Conservation (phyloP, 2,113 vertebrate species). For the Thamnophis sirtalis region DNA sequence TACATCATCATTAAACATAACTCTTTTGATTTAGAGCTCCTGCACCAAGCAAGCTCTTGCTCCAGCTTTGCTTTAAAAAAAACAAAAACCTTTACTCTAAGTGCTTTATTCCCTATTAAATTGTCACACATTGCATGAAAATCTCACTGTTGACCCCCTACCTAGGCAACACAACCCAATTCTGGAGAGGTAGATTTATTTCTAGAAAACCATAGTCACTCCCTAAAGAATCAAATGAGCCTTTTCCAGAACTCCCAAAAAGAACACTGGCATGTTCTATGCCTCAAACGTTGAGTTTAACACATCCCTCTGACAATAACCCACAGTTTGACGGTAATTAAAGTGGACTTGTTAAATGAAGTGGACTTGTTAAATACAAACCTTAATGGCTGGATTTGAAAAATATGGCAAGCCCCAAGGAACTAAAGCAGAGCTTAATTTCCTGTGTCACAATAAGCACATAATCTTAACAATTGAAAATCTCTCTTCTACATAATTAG, state of each 20-base stretch:
- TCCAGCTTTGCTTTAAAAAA: not conserved
- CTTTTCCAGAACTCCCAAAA: not conserved
- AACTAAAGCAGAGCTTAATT: not conserved
- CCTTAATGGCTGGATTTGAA: not conserved
- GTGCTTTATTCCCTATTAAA: not conserved
- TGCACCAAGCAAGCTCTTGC: not conserved
- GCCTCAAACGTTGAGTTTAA: not conserved
- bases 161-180: not conserved
- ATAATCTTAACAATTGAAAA: not conserved
- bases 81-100: not conserved
- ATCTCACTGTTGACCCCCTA: not conserved
- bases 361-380: not conserved
- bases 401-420: not conserved
- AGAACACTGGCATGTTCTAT: not conserved
- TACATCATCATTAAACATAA: not conserved
- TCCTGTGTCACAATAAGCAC: not conserved
- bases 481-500: not conserved
- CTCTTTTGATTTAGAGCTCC: not conserved
- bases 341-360: not conserved
- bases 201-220: not conserved
- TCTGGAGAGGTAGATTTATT: not conserved
- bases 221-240: not conserved
- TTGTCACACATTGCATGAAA: not conserved
- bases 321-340: not conserved
- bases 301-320: not conserved